Conservation (phyloP, 2,113 vertebrate genomes). For the Phoenicopterus ruber region DNA sequence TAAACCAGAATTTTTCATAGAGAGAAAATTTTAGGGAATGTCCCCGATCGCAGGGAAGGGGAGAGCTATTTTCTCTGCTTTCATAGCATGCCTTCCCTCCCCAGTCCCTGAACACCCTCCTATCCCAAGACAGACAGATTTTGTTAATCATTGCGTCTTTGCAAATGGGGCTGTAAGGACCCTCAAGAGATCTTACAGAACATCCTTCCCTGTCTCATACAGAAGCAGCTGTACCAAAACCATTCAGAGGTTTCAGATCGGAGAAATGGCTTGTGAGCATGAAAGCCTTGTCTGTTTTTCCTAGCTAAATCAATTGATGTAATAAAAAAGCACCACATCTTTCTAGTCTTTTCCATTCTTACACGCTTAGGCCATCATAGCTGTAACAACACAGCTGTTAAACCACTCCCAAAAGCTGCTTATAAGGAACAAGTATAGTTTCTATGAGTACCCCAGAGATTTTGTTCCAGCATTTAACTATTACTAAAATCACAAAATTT, state of each 20-base stretch:
- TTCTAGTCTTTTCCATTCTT: not conserved
- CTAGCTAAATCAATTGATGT: constrained; percentile 19
- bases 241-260: constrained; percentile 11
- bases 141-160: constrained; percentile 9
- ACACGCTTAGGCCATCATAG: constrained; percentile 13
- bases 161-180: constrained; percentile 29
- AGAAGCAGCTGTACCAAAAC: constrained; percentile 51
- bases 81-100: not conserved
- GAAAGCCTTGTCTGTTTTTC: constrained; percentile 35
- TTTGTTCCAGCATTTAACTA: not conserved
- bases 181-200: constrained; percentile 24
- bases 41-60: not conserved
- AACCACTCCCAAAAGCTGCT: not conserved
- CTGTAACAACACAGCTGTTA: constrained; percentile 32
- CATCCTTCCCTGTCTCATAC: not conserved
- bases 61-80: not conserved
- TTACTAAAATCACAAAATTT: not conserved
- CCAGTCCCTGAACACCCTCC: not conserved
- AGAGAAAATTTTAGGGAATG: not conserved
- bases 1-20: not conserved
- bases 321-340: constrained; percentile 1
- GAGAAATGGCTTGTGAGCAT: constrained; percentile 13
- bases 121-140: constrained; percentile 28
- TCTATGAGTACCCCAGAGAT: not conserved
- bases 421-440: not conserved